Percentiles rank a stretch among this genome's conserved stretches.
phyloP scores from a whole-genome alignment of 1,140 invertebrate species.

The Vanessa tameamea region DNA sequence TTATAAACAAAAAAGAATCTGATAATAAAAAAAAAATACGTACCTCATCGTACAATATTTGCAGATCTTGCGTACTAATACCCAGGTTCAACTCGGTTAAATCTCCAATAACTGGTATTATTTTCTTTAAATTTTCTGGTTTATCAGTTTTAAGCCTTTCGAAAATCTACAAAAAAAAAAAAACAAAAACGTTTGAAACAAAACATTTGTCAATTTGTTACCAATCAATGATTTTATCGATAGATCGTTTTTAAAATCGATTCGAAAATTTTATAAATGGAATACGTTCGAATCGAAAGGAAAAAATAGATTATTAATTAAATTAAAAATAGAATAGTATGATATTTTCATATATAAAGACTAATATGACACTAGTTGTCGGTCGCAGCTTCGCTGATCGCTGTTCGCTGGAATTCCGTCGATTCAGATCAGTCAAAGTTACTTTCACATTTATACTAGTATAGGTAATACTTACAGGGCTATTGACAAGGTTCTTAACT shows the following conservation, averaged over 20 bases:
- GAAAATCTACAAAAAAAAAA: constrained; percentile 82
- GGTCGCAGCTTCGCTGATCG: no score
- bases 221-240: no score
- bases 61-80: constrained; percentile 79
- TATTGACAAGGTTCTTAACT: constrained; percentile 32
- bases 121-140: constrained; percentile 79
- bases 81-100: constrained; percentile 80
- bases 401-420: no score
- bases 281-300: not conserved
- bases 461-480: constrained; percentile 35
- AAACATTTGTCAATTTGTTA: not conserved
- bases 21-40: not conserved
- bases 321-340: no score
- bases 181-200: not conserved
- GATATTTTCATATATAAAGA: no score
- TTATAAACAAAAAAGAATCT: not conserved
- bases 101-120: constrained; percentile 75
- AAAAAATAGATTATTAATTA: not conserved
- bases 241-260: not conserved
- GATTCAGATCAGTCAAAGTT: no score
- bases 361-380: no score
- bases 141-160: constrained; percentile 83
- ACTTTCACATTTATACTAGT: no score
- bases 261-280: not conserved
- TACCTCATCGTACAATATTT: constrained; percentile 41